Evolutionary conservation across 2,797 vertebrate species (phyloP).

Genomic region (Periophthalmus magnuspinnatus): DNA sequence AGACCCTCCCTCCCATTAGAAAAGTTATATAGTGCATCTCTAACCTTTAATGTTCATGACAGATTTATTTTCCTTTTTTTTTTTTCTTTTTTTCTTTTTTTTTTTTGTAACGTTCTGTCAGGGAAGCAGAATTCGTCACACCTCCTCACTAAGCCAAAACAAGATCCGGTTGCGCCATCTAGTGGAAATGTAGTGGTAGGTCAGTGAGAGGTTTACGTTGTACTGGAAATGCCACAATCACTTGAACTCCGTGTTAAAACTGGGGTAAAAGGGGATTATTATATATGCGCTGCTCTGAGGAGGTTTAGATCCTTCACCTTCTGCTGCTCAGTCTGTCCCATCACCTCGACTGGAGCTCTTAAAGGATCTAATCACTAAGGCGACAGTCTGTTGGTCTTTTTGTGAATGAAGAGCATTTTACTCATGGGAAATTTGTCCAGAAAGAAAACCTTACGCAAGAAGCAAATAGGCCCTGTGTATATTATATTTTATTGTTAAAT

Average conservation of each 20-base stretch:
- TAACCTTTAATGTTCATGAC: too few relatives aligned
- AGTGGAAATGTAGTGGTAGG: neutral
- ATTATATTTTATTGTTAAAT: neutral
- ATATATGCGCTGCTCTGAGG: neutral
- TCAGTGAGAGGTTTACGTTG: neutral
- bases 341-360: neutral
- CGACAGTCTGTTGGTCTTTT: neutral
- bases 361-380: neutral
- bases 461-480: neutral
- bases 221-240: constrained; percentile 3
- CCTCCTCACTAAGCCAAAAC: constrained; percentile 14
- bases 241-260: neutral
- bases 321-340: neutral
- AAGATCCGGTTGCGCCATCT: constrained; percentile 39
- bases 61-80: too few relatives aligned
- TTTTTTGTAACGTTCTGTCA: neutral
- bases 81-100: too few relatives aligned
- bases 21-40: too few relatives aligned
- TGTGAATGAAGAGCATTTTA: constrained; percentile 2
- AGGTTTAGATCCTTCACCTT: neutral
- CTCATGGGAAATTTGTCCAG: neutral
- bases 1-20: too few relatives aligned
- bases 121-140: neutral
- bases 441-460: neutral
- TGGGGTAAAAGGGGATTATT: neutral